Base-by-base conservation (phyloP, 2,888 invertebrate species). In the Clunio marinus region DNA sequence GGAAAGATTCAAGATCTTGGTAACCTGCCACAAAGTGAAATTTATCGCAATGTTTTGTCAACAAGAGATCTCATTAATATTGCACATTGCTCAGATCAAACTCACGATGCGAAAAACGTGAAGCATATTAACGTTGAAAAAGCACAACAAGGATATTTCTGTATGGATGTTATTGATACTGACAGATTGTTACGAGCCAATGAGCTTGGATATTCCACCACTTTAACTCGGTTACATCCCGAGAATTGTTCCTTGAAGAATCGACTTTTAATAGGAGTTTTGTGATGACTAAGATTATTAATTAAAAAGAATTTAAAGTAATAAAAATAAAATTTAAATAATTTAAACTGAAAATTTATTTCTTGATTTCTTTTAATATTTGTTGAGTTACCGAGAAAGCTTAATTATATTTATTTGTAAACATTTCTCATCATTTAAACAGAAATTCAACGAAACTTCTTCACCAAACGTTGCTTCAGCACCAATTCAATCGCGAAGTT, bases 71-170 rank as follows among this genome's bases (percentile, higher is more conserved):
- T 91, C 77, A 80, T 93, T 70, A 85, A 86, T 70, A 83, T 96
- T 69, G 90, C 93, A 1, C 96, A 96, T 79, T 88, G 92, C 5
- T 93, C 96, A 0, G 96, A 96, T 78, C 94, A 96, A 78, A 93
- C 93, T 0, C 93, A 95, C 75, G 85, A 85, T 69, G 75, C 81
- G 70, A 76, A 76, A 17, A 76, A 75, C 1, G 71, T 73, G 5
- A 78, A 77, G 62, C 77, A 78, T 37, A 28, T 35, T 3, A 77
- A 76, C 46, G 22, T 41, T 73, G 77, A 77, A 69, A 77, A 74
- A 13, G 75, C 77, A 10, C 81, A 81, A n/a, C 88, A 92, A 77
- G 96, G 95, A 0, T 87, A 88, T 72, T 79, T 83, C 67, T 96
- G 94, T 75, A 96, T 96, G 96, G 85, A 87, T 67, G 81, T 91